phyloP scores from a whole-genome alignment of 2,113 vertebrate genomes.

The Emberiza fucata region DNA sequence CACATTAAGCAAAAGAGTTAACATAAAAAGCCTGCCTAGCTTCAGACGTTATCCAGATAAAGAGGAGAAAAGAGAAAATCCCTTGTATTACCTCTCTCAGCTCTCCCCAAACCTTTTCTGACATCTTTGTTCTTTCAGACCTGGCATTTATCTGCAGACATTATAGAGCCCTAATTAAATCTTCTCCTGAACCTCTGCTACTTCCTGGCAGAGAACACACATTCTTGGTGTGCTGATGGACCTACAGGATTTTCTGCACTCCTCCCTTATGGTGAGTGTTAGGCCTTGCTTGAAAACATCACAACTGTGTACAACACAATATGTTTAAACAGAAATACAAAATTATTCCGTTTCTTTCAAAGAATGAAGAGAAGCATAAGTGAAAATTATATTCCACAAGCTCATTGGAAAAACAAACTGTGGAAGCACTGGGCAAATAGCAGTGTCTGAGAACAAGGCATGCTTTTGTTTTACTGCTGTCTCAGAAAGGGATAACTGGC shows the following conservation, averaged over 20 bases:
- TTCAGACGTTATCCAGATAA: conserved; percentile 46
- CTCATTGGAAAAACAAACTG: conserved; percentile 16
- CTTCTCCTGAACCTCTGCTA: conserved; percentile 18
- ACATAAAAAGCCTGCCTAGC: conserved; percentile 33
- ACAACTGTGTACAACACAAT: conserved; percentile 22
- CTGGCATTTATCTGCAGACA: conserved; percentile 33
- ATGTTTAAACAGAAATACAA: not conserved
- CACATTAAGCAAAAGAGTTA: conserved; percentile 59
- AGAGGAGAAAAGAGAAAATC: conserved; percentile 44
- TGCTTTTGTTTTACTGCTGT: not conserved
- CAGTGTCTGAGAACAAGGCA: not conserved
- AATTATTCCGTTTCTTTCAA: not conserved
- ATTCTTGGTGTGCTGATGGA: conserved; percentile 29
- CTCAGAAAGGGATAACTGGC: conserved; percentile 3
- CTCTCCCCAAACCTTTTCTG: not conserved
- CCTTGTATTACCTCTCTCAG: not conserved
- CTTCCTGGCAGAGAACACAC: conserved; percentile 31
- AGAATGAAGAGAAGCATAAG: conserved; percentile 18
- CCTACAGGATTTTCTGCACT: not conserved
- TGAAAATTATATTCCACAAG: conserved; percentile 11
- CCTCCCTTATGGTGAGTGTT: conserved; percentile 36
- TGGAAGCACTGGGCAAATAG: conserved; percentile 18
- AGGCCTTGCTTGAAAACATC: conserved; percentile 38
- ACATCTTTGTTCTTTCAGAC: conserved; percentile 8
- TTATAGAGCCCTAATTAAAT: conserved; percentile 43